These are phyloP conservation scores for Rhinophrynus dorsalis DNA, from an alignment of 2,797 vertebrate genomes.

Conservation along the genomic window DNA sequence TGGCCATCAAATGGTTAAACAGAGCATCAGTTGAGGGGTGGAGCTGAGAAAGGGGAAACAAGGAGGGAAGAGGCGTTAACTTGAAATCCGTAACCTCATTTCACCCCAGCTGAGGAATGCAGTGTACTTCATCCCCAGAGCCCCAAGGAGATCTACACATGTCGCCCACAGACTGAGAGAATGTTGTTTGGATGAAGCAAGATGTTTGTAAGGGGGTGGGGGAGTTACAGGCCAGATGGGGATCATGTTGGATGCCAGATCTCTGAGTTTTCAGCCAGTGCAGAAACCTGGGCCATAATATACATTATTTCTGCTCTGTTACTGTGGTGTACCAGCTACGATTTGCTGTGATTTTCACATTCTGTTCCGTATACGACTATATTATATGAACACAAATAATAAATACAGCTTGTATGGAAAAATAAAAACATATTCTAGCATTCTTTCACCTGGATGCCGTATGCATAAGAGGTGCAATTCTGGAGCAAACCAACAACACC, in stretches of 20 bases:
- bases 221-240: slow-evolving; percentile 40
- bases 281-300: background rate
- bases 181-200: slow-evolving; percentile 46
- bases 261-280: background rate
- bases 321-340: background rate
- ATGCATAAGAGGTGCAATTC: too few relatives aligned
- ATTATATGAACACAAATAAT: too few relatives aligned
- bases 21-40: too few relatives aligned
- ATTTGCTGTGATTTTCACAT: background rate
- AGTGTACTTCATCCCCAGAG: slow-evolving; percentile 21
- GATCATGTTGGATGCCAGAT: slow-evolving; percentile 15
- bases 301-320: background rate
- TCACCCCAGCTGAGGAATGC: slow-evolving; percentile 50
- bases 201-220: slow-evolving; percentile 42
- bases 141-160: slow-evolving; percentile 46
- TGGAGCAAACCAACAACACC: too few relatives aligned
- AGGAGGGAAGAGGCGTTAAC: slow-evolving; percentile 24
- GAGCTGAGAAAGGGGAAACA: background rate
- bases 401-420: too few relatives aligned
- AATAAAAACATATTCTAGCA: too few relatives aligned
- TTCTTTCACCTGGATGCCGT: too few relatives aligned
- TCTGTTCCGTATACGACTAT: too few relatives aligned
- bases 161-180: slow-evolving; percentile 48
- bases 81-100: slow-evolving; percentile 35
- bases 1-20: too few relatives aligned